Evolutionary conservation across 2,888 invertebrate genomes (phyloP).

Genomic region (Heliconius ethilla): DNA sequence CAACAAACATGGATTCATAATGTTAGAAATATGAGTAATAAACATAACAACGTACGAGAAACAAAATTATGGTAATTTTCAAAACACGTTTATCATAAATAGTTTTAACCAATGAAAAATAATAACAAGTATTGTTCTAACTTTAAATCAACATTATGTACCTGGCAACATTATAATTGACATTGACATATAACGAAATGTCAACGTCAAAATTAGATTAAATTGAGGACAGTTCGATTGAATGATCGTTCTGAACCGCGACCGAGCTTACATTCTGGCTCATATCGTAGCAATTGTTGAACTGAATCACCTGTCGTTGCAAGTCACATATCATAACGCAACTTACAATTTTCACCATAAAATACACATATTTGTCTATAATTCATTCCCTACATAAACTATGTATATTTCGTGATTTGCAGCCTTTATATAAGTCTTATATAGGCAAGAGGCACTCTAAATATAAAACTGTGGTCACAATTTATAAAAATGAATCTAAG

Average conservation of each 20-base stretch:
- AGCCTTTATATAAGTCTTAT: slow-evolving; percentile 83
- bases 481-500: slow-evolving; percentile 79
- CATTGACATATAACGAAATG: not conserved
- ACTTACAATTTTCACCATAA: slow-evolving; percentile 83
- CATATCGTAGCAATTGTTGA: slow-evolving; percentile 26
- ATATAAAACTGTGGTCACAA: slow-evolving; percentile 84
- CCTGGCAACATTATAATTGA: slow-evolving; percentile 1
- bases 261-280: slow-evolving; percentile 19
- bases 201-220: not conserved
- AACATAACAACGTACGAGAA: slow-evolving; percentile 14
- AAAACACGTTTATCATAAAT: not conserved
- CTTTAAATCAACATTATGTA: slow-evolving; percentile 4
- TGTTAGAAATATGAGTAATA: not conserved
- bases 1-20: not conserved
- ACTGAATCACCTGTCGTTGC: slow-evolving; percentile 46
- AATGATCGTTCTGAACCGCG: not conserved
- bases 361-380: slow-evolving; percentile 69
- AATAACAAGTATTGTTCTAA: not conserved
- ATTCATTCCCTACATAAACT: slow-evolving; percentile 77
- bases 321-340: slow-evolving; percentile 81
- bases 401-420: slow-evolving; percentile 81
- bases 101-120: not conserved
- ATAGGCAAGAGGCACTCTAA: slow-evolving; percentile 85
- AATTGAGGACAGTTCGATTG: slow-evolving; percentile 8
- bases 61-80: not conserved